Evolutionary conservation across 2,888 invertebrate species (phyloP), one percentile per base, ranked within the genome.

Genomic region (Ochropleura leucogaster): DNA sequence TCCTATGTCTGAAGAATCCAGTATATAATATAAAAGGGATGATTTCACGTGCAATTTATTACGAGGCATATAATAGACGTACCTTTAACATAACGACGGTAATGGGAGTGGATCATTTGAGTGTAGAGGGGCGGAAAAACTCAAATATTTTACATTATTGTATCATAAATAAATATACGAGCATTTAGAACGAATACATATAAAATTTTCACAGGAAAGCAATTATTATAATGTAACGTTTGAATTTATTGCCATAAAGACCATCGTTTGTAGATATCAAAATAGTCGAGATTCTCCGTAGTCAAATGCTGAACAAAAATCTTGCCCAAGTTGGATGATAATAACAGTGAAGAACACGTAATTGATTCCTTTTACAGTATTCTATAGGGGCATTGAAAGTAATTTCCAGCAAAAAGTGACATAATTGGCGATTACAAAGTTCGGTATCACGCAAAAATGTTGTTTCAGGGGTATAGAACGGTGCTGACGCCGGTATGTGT

Each of bases 51-150:
- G 77, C 73, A 77, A 82, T 85, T 79, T 87, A 81, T 83, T 74
- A 81, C 63, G 70, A 69, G 80, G 82, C 84, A 86, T 84, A 87
- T 87, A 85, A 83, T 81, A 85, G 77, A 85, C 85, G 83, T 85
- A 89, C 84, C 84, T 86, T 72, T 66, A 86, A 87, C 89, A 85
- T 89, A 88, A 89, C 89, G 87, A 87, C 88, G 89, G 89, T 90
- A 92, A 93, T 89, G 88, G 87, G 87, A 86, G 88, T 87, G 90
- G 90, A 92, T 93, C 89, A 92, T 94, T 93, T 85, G 82, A 87
- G 90, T 87, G 89, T 88, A 88, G 89, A 89, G 85, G 86, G 89
- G 85, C 89, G 90, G 90, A 89, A 92, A 89, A 93, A 89, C 86
- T 89, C 85, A 87, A 90, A 92, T 90, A 88, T 90, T 91, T 91